Conservation (phyloP, 2,888 invertebrate genomes). For the Theretra japonica region DNA sequence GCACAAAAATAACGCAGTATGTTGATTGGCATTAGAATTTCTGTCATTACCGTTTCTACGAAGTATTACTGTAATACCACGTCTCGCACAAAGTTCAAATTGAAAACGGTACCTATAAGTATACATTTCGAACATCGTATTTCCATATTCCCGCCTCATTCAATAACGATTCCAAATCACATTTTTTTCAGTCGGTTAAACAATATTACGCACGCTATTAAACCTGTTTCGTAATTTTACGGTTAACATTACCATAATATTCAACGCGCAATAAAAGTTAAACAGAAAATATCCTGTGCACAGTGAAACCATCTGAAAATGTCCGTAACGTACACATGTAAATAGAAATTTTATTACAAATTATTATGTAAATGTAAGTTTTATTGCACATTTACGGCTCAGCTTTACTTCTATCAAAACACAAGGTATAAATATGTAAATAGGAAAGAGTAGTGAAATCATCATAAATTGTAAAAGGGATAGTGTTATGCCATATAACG, state of each 20-base stretch:
- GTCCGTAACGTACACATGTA: slow-evolving; percentile 35
- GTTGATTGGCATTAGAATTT: neutral
- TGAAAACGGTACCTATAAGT: slow-evolving; percentile 18
- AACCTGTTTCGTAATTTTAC: slow-evolving; percentile 18
- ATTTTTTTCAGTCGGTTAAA: slow-evolving; percentile 14
- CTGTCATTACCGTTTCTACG: slow-evolving; percentile 1
- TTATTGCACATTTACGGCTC: slow-evolving; percentile 46
- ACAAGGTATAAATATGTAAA: slow-evolving; percentile 47
- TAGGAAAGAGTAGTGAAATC: slow-evolving; percentile 57
- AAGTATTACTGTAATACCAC: slow-evolving; percentile 1
- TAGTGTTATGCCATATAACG: slow-evolving; percentile 65
- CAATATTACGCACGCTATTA: slow-evolving; percentile 8
- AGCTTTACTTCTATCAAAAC: slow-evolving; percentile 26
- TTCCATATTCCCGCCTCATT: neutral
- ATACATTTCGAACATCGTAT: neutral
- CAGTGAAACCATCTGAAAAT: slow-evolving; percentile 41
- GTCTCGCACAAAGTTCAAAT: slow-evolving; percentile 4
- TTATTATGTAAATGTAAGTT: slow-evolving; percentile 54
- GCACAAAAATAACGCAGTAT: neutral
- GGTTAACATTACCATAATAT: slow-evolving; percentile 17
- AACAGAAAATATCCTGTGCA: slow-evolving; percentile 41
- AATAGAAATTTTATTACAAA: slow-evolving; percentile 45
- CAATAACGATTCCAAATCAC: slow-evolving; percentile 15
- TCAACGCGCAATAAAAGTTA: slow-evolving; percentile 36
- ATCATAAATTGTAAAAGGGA: slow-evolving; percentile 63